Base-by-base conservation (phyloP, 2,113 vertebrate genomes). In the Oreochromis aureus region DNA sequence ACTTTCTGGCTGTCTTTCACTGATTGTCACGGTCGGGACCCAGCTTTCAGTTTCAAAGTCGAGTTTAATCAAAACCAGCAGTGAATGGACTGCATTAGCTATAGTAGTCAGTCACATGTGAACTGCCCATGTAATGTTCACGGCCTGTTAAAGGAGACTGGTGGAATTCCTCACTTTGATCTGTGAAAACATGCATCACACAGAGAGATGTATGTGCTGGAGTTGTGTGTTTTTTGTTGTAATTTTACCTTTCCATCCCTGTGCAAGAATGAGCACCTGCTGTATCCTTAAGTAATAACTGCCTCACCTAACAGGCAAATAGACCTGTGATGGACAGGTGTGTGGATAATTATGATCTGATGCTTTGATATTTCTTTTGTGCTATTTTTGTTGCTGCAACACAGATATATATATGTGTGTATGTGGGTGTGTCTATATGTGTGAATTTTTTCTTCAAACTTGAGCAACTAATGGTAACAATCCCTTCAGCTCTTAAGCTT, bases 101-200 rank as follows among this genome's bases (percentile, higher is more conserved):
- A 58, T n/a, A 71, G 85, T 58, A 61, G 78, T 71, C 54, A 63
- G 78, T 71, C 54, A 63, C 87, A 90, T 73, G 59, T 76, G 83
- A 93, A 86, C 53, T 66, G 19, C 46, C 86, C 58, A 5, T 58
- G 53, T 66, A 39, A 84, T 80, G 79, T 84, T 86, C 30, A 24
- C 54, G 84, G 82, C 88, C 83, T 82, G 66, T 56, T 63, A 82
- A 54, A 87, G 5, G 88, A 89, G 87, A 82, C 82, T 15, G 48
- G n/a, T 58, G 36, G 69, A 93, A 85, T 80, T 85, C 73, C 58
- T 81, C 16, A 39, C 82, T 91, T 93, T 90, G 78, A 94, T 93
- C 92, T 93, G 85, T 59, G 76, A 90, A 94, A 91, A 91, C 89
- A 92, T 88, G 82, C 54, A 61, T 84, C 84, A 34, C 82, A 41